Percentiles rank a stretch among this genome's conserved stretches.
Conservation (phyloP, 2,888 invertebrate species). For the Trissonchulus sp. region DNA sequence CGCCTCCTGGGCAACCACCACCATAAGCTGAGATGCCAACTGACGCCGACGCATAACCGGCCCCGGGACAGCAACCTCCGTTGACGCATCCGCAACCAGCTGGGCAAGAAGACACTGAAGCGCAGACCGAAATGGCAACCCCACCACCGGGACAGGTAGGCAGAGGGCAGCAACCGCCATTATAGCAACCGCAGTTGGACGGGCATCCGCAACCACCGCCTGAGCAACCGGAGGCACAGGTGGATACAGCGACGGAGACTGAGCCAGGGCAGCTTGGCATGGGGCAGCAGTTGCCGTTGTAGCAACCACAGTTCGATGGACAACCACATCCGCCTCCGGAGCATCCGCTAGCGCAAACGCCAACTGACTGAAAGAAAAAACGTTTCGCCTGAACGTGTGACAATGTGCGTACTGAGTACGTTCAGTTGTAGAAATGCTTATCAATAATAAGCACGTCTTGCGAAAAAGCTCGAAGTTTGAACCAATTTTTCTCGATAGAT, state of each 20-base stretch:
- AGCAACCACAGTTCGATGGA: constrained; percentile 34
- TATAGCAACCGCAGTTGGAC: constrained; percentile 1
- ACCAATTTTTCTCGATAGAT: too few species aligned
- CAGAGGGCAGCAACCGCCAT: constrained; percentile 26
- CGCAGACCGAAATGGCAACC: constrained; percentile 3
- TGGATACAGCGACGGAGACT: constrained; percentile 26
- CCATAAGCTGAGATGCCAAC: neutral
- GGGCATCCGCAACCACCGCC: constrained; percentile 18
- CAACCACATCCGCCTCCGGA: neutral
- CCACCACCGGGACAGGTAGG: neutral
- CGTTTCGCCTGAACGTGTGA: too few species aligned
- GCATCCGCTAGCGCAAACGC: neutral
- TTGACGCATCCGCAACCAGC: neutral
- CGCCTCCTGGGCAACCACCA: neutral
- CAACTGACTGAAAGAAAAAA: constrained; percentile 2
- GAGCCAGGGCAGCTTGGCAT: constrained; percentile 24
- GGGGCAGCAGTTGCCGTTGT: constrained; percentile 30
- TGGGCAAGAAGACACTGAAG: neutral
- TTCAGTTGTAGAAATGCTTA: too few species aligned
- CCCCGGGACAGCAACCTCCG: constrained; percentile 13
- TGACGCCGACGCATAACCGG: neutral
- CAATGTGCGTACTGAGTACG: too few species aligned
- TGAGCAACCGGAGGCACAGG: neutral
- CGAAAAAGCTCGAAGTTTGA: too few species aligned
- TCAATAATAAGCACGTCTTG: too few species aligned